Evolutionary conservation across 2,888 invertebrate species (phyloP).

Genomic region (Stramonita haemastoma): DNA sequence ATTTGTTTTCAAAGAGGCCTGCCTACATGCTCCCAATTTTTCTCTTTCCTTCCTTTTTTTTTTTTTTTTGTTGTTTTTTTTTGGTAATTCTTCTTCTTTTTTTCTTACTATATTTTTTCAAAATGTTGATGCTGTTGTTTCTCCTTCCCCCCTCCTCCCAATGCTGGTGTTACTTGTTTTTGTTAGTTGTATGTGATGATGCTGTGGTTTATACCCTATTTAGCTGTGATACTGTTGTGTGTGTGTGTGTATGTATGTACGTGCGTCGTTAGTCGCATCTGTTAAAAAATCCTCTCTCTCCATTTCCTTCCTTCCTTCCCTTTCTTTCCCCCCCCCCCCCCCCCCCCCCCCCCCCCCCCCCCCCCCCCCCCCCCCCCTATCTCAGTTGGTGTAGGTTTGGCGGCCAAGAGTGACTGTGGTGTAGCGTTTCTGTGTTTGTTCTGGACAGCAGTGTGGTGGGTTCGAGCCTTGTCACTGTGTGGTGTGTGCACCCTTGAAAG

Average conservation of each 20-base stretch:
- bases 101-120: too few relatives aligned
- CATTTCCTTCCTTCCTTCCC: not conserved
- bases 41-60: not conserved
- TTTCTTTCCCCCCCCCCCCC: not conserved
- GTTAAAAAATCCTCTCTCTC: not conserved
- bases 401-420: slow-evolving; percentile 31
- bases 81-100: not conserved
- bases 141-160: not conserved
- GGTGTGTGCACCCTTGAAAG: not conserved
- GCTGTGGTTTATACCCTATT: slow-evolving; percentile 37
- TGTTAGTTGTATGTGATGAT: slow-evolving; percentile 38
- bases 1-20: slow-evolving; percentile 31
- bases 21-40: slow-evolving; percentile 26
- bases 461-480: slow-evolving; percentile 2
- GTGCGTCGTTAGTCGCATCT: not conserved
- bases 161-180: slow-evolving; percentile 7
- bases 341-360: slow-evolving; percentile 8
- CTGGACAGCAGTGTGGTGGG: not conserved
- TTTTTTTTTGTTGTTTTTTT: not conserved
- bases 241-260: not conserved
- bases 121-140: slow-evolving; percentile 23
- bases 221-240: slow-evolving; percentile 41
- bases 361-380: not conserved
- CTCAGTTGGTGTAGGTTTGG: slow-evolving; percentile 32
- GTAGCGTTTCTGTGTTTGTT: not conserved